Evolutionary conservation across 2,113 vertebrate genomes (phyloP), one percentile per base, ranked within the genome.

Genomic region (Lamprotornis superbus): DNA sequence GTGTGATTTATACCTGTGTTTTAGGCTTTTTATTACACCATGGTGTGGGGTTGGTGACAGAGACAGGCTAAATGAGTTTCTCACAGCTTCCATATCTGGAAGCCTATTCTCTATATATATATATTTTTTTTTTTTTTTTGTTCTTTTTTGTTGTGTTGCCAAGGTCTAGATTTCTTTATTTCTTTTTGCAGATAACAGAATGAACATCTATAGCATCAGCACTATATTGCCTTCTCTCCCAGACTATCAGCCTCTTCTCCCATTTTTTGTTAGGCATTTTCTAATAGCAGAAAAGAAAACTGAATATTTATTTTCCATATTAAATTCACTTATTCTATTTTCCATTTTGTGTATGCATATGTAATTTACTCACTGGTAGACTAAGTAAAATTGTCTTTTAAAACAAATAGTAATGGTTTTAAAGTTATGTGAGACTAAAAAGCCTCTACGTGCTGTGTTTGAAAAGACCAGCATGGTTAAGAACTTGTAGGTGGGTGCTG

Each of bases 61-160:
- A 88, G 82, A 59, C 39, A 85, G 60, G 13, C 79, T 96, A 96
- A 96, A 95, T 77, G 75, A 95, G 85, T 93, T 97, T 95, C 76
- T 83, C 28, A 86, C 9, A 90, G 31, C 33, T 93, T 95, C 88
- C 77, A 65, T 78, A 87, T 95, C 75, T 81, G 20, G 55, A 93
- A 96, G 76, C 11, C 24, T 90, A 52, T 52, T 86, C 25, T 71
- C n/a, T n/a, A n/a, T n/a, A n/a, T n/a, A n/a, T n/a, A n/a, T n/a
- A n/a, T 47, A 4, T 27, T 37, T 27, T 42, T 42, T 42, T 19
- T 30, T 44, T 16, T 30, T 11, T 28, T 7, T 37, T 37, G 14
- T 33, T 52, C 2, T 27, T 33, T 56, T 21, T 39, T 59, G 6
- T 33, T 44, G 14, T 40, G 22, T 57, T 71, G 5, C 68, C 49